Base-by-base conservation (phyloP, 1,140 invertebrate genomes). In the Tetragonula clypearis region DNA sequence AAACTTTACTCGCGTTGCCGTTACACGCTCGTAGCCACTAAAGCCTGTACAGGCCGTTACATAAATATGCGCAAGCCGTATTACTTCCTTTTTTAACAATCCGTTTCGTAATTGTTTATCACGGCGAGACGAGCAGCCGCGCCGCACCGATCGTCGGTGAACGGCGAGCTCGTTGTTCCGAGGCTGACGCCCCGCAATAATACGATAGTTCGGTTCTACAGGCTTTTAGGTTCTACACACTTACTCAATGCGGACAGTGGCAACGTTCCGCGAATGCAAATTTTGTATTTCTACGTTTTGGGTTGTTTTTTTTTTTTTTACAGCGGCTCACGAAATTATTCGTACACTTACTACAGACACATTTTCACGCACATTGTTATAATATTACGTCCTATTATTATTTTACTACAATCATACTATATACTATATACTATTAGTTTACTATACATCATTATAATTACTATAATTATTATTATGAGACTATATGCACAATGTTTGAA, bases 61-160 rank as follows among this genome's bases (percentile, higher is more conserved):
- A 93, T 93, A 93, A 93, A 93, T 90, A 90, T 90, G 89, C 79
- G 86, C 89, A 78, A 86, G 85, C 60, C 71, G 82, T 79, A 76
- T 76, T 79, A 79, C 87, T 90, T 79, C 89, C 90, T 87, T 90
- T 90, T 91, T 91, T 90, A 90, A 92, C 92, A 93, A 92, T 93
- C 75, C 88, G 89, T 92, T 93, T 92, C 90, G 89, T 93, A 92
- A 92, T 93, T 93, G 88, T 91, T 92, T 92, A 83, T 90, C 86
- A 74, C 85, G 69, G 53, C 69, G 85, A 87, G 71, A 86, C 88
- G 76, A 79, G n/a, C 60, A 23, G 23, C 60, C 14, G 60, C 84
- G 71, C 82, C 19, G 21, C 19, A 5, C 56, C 15, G 62, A 65
- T 65, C 71, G 68, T 26, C 8, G 68, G 53, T 19, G 35, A 56